Conservation (phyloP, 2,113 vertebrate species). For the Brachypteracias leptosomus region DNA sequence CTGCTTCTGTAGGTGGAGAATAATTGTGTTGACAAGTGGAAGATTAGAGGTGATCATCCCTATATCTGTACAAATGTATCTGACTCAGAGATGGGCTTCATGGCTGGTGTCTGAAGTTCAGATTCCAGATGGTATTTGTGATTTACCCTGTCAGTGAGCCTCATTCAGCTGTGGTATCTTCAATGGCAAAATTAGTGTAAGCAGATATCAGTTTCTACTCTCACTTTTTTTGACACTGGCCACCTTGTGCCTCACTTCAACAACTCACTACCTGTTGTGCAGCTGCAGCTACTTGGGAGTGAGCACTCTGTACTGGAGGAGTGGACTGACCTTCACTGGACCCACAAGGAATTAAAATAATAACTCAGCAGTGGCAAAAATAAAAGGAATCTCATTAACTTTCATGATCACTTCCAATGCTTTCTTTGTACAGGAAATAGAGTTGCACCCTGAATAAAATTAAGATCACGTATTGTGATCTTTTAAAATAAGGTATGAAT, state of each 20-base stretch:
- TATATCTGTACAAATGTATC: neutral
- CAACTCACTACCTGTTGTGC: neutral
- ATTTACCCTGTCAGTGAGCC: neutral
- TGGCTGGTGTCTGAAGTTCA: neutral
- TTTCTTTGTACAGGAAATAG: neutral
- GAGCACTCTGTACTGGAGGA: neutral
- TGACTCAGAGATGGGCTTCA: neutral
- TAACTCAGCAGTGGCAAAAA: neutral
- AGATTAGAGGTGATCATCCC: neutral
- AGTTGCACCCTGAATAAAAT: neutral
- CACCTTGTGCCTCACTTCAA: neutral
- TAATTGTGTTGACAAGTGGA: neutral
- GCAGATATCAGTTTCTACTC: neutral
- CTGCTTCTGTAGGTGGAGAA: neutral
- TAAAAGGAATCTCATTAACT: neutral
- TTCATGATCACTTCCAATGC: neutral
- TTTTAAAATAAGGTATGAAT: neutral
- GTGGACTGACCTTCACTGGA: neutral
- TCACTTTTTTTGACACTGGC: neutral
- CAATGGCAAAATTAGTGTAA: neutral
- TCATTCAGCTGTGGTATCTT: neutral
- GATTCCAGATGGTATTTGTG: fast-evolving
- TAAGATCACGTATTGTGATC: neutral
- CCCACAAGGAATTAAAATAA: neutral
- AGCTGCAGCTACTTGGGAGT: neutral